Conservation (phyloP, 2,797 vertebrate genomes). For the Chelon labrosus region DNA sequence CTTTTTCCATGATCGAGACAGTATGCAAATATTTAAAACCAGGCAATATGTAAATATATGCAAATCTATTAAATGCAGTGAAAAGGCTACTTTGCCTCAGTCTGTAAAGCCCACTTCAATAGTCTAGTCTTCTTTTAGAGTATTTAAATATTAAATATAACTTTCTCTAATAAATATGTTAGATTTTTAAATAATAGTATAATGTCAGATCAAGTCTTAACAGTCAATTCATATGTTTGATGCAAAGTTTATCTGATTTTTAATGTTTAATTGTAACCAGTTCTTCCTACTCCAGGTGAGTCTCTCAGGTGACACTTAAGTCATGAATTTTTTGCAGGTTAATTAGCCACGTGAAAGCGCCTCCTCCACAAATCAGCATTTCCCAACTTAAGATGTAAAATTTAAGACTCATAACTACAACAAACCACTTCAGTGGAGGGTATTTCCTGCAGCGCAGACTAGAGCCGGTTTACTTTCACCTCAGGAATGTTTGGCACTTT, state of each 20-base stretch:
- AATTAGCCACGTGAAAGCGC: conserved; percentile 53
- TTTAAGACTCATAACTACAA: not conserved
- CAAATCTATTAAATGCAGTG: conserved; percentile 47
- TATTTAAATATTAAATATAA: conserved; percentile 7
- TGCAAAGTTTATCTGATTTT: not conserved
- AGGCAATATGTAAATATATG: conserved; percentile 58
- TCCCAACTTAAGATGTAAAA: not conserved
- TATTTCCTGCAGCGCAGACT: conserved; percentile 14
- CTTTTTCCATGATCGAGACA: conserved; percentile 18
- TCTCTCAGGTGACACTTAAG: conserved; percentile 18
- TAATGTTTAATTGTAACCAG: not conserved
- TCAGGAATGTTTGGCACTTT: conserved; percentile 81
- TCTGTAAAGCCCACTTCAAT: conserved; percentile 19
- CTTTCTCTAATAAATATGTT: conserved; percentile 7
- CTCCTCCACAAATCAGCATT: not conserved
- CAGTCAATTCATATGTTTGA: not conserved
- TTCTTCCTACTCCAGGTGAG: conserved; percentile 1
- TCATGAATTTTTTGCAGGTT: conserved; percentile 22
- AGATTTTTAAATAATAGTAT: not conserved
- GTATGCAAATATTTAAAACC: conserved; percentile 48
- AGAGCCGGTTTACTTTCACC: conserved; percentile 68
- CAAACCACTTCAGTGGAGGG: conserved; percentile 16
- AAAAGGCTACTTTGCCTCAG: conserved; percentile 40
- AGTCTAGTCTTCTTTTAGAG: not conserved
- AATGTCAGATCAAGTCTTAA: not conserved